phyloP scores from a whole-genome alignment of 1,140 invertebrate species.

The Drosophila chauvacae region DNA sequence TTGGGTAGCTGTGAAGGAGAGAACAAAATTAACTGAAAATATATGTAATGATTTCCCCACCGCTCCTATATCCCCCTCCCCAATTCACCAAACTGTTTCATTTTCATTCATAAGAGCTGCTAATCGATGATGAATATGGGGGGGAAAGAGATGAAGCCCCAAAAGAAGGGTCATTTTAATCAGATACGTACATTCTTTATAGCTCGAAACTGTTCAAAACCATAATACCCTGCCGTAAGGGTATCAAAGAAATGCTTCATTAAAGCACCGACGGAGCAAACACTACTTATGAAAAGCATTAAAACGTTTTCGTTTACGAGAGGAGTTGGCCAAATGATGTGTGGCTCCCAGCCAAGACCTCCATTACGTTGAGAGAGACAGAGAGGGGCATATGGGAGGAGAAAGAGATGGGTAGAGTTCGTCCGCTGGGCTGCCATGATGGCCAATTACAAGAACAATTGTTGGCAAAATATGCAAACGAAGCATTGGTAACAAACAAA shows the following conservation, averaged over 20 bases:
- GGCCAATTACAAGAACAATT: slow-evolving; percentile 80
- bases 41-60: slow-evolving; percentile 30
- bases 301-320: slow-evolving; percentile 81
- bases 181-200: neutral
- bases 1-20: slow-evolving; percentile 34
- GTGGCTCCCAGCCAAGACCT: slow-evolving; percentile 39
- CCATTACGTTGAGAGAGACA: slow-evolving; percentile 29
- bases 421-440: slow-evolving; percentile 62
- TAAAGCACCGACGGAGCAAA: slow-evolving; percentile 37
- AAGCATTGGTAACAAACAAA: slow-evolving; percentile 25
- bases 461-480: slow-evolving; percentile 68
- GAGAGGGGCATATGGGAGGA: neutral
- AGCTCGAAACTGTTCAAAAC: neutral
- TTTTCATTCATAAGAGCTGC: slow-evolving; percentile 70
- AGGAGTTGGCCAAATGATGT: slow-evolving; percentile 75
- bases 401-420: slow-evolving; percentile 1
- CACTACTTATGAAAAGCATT: slow-evolving; percentile 70
- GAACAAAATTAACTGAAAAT: slow-evolving; percentile 59
- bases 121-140: slow-evolving; percentile 58
- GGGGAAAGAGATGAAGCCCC: neutral
- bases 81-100: neutral
- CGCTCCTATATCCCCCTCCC: neutral
- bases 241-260: slow-evolving; percentile 17
- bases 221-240: neutral
- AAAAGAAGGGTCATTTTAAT: no score